Conservation (phyloP, 2,113 vertebrate genomes). For the Platanista minor region DNA sequence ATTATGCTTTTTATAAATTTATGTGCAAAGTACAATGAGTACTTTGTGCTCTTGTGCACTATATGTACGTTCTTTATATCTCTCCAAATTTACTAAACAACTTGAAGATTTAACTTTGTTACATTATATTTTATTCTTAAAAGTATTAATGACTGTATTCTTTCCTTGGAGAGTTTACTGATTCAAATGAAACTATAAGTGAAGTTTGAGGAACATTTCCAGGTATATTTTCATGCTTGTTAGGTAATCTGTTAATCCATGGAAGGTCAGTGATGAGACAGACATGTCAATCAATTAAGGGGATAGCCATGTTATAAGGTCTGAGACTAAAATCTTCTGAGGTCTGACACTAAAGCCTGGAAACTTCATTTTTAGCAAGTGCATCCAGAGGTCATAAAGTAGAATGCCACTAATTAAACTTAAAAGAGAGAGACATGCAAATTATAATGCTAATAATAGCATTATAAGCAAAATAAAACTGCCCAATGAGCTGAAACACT, state of each 20-base stretch:
- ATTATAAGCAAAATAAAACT: neutral
- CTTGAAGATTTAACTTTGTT: neutral
- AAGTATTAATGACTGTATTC: neutral
- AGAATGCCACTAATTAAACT: neutral
- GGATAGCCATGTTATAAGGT: neutral
- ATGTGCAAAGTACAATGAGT: neutral
- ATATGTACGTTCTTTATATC: neutral
- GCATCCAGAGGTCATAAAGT: neutral
- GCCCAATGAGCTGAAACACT: neutral
- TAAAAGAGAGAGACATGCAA: neutral
- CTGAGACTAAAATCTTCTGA: neutral
- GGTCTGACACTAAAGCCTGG: neutral
- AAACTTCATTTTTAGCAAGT: neutral
- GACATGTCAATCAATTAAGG: neutral
- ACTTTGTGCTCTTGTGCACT: neutral
- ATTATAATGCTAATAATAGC: neutral
- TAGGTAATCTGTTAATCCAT: neutral
- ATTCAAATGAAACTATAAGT: neutral
- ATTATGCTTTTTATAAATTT: neutral
- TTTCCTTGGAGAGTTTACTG: neutral
- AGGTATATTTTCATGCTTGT: neutral
- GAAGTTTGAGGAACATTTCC: neutral
- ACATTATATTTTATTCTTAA: neutral
- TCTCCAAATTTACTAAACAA: neutral
- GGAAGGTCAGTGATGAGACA: neutral